Evolutionary conservation across 2,888 invertebrate genomes (phyloP).

Genomic region (Latheticus oryzae): DNA sequence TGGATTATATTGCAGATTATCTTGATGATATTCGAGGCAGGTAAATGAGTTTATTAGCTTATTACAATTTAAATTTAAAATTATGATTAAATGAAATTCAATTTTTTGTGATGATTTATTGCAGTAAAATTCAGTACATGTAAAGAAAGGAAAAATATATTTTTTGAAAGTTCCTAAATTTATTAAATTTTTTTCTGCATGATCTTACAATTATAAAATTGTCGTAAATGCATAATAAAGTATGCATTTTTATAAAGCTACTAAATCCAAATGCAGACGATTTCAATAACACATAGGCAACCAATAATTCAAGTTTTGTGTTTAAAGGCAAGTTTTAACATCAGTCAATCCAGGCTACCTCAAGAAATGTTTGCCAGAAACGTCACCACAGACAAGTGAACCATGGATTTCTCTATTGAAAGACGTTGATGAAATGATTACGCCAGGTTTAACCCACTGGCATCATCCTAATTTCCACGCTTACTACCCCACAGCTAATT

Average conservation of each 20-base stretch:
- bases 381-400: constrained; percentile 85
- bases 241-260: too few relatives aligned
- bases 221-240: too few relatives aligned
- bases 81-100: too few relatives aligned
- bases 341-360: constrained; percentile 93
- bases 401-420: constrained; percentile 86
- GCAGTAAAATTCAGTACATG: too few relatives aligned
- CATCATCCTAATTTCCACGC: constrained; percentile 94
- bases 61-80: too few relatives aligned
- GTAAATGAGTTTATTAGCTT: too few relatives aligned
- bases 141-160: too few relatives aligned
- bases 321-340: constrained; percentile 87
- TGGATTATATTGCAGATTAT: constrained; percentile 93
- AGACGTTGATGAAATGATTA: constrained; percentile 87
- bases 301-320: constrained; percentile 7
- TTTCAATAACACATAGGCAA: constrained; percentile 11
- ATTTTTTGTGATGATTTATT: too few relatives aligned
- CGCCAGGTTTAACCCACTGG: constrained; percentile 97
- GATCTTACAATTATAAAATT: too few relatives aligned
- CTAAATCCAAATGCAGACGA: too few relatives aligned
- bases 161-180: too few relatives aligned
- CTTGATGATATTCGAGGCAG: constrained; percentile 83
- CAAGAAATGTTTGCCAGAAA: constrained; percentile 79
- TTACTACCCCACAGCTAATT: constrained; percentile 88
- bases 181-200: too few relatives aligned